A percentile compares a stretch with the other conserved stretches of the same genome.
These are phyloP conservation scores for Calliopum simillimum DNA, from an alignment of 2,888 invertebrate genomes.

Conservation along the genomic window DNA sequence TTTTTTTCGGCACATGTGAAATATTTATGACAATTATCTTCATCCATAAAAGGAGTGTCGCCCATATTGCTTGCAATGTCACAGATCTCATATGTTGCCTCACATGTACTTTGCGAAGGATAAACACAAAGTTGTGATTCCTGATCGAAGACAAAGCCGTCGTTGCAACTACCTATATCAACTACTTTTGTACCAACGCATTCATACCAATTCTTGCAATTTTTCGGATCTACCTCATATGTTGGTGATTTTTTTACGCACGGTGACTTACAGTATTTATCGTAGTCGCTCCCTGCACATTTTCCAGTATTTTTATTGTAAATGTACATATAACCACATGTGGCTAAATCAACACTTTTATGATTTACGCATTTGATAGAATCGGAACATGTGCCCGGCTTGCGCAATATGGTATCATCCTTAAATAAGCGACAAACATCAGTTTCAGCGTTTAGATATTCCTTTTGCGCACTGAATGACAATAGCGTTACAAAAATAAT, in stretches of 20 bases:
- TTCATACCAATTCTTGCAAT: conserved; percentile 55
- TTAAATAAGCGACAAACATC: conserved; percentile 56
- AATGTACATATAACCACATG: conserved; percentile 16
- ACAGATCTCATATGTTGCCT: conserved; percentile 50
- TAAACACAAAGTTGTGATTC: conserved; percentile 48
- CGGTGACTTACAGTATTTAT: conserved; percentile 50
- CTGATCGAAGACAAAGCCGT: conserved; percentile 48
- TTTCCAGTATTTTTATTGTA: conserved; percentile 34
- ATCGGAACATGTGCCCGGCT: conserved; percentile 54
- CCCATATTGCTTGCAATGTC: conserved; percentile 50
- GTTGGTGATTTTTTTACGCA: conserved; percentile 46
- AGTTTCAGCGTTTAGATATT: conserved; percentile 35
- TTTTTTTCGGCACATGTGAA: conserved; percentile 43
- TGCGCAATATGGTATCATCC: conserved; percentile 51
- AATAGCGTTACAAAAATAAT: conserved; percentile 2
- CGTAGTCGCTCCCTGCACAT: conserved; percentile 42
- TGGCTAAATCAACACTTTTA: conserved; percentile 4
- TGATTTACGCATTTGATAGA: conserved; percentile 50
- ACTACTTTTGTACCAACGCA: conserved; percentile 44
- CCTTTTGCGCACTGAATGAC: conserved; percentile 3
- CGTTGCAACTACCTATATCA: conserved; percentile 46
- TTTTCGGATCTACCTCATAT: conserved; percentile 49
- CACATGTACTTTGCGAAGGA: conserved; percentile 45
- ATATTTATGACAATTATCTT: conserved; percentile 53
- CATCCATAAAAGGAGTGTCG: conserved; percentile 45